phyloP scores from a whole-genome alignment of 2,888 invertebrate species.

The Hypsopygia costalis region DNA sequence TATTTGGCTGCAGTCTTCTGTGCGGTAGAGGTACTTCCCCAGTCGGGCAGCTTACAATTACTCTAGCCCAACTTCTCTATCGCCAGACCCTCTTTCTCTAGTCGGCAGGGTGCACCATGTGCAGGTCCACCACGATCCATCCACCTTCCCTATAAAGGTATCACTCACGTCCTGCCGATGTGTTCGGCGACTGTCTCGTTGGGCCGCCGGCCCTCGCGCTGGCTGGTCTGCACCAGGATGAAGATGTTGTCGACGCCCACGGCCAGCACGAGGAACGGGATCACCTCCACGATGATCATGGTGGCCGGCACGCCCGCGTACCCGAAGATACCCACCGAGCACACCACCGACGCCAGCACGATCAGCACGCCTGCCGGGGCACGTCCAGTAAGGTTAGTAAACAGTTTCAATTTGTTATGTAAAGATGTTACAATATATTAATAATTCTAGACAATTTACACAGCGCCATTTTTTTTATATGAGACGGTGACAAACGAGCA shows the following conservation, averaged over 20 bases:
- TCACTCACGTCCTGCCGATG: constrained; percentile 89
- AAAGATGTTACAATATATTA: no score
- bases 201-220: constrained; percentile 86
- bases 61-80: no score
- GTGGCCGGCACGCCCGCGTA: constrained; percentile 95
- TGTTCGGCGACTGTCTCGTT: constrained; percentile 92
- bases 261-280: constrained; percentile 98
- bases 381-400: no score
- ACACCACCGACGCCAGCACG: constrained; percentile 94
- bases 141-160: no score
- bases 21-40: no score
- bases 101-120: neutral
- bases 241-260: constrained; percentile 99
- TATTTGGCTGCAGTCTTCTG: no score
- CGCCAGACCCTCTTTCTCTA: no score
- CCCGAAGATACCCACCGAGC: constrained; percentile 96
- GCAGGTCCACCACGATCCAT: neutral
- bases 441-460: no score
- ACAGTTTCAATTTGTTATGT: no score
- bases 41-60: no score
- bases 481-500: no score
- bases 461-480: no score
- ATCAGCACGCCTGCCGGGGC: constrained; percentile 91
- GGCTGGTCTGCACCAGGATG: constrained; percentile 97
- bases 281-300: constrained; percentile 98